Evolutionary conservation across 2,888 invertebrate genomes (phyloP).

Genomic region (Noctuana brunneofusca): DNA sequence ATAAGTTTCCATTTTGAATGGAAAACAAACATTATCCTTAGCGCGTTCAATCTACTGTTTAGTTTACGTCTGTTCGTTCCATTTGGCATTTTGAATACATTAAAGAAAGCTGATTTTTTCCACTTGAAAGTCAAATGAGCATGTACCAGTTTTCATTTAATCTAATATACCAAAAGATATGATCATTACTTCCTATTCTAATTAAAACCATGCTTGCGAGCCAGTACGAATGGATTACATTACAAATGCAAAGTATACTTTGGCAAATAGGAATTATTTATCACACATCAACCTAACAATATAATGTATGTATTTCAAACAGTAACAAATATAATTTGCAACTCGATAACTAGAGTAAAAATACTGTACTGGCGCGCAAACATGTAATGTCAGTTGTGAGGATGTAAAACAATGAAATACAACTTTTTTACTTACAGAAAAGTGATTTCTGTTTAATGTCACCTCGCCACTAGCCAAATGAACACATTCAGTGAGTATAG

Average conservation of each 20-base stretch:
- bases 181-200: constrained; percentile 53
- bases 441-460: constrained; percentile 57
- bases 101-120: too few relatives aligned
- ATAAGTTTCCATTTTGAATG: not conserved
- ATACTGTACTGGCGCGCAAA: constrained; percentile 61
- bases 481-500: constrained; percentile 51
- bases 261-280: constrained; percentile 67
- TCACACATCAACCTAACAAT: constrained; percentile 48
- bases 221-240: constrained; percentile 66
- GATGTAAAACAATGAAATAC: constrained; percentile 55
- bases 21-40: not conserved
- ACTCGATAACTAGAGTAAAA: constrained; percentile 49
- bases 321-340: constrained; percentile 59
- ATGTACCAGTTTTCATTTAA: constrained; percentile 66
- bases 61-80: not conserved
- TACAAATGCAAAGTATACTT: constrained; percentile 74
- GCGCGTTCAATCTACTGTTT: not conserved
- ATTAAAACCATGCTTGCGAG: constrained; percentile 51
- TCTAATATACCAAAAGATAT: constrained; percentile 62
- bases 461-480: constrained; percentile 53
- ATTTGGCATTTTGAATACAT: too few relatives aligned
- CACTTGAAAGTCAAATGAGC: constrained; percentile 51
- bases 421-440: constrained; percentile 66
- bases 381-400: constrained; percentile 45
- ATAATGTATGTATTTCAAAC: constrained; percentile 43